Conservation (phyloP, 2,113 vertebrate genomes). For the Brachypteracias leptosomus region DNA sequence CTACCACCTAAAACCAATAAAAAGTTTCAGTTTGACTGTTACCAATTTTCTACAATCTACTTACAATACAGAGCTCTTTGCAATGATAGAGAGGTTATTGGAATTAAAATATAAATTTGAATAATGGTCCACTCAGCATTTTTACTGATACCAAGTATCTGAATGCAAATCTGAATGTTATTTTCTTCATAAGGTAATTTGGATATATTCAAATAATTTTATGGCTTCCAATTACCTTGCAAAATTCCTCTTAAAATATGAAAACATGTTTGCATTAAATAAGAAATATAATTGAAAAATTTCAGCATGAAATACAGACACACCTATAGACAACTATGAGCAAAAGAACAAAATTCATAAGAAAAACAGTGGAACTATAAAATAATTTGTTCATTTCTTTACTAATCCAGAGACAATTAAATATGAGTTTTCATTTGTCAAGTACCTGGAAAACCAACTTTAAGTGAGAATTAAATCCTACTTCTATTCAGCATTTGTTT, state of each 20-base stretch:
- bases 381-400: not conserved
- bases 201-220: not conserved
- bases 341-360: not conserved
- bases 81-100: not conserved
- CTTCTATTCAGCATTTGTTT: not conserved
- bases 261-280: not conserved
- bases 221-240: not conserved
- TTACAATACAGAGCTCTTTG: not conserved
- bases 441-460: not conserved
- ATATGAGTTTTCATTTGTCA: not conserved
- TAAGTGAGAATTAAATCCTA: not conserved
- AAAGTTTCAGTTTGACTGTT: not conserved
- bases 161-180: not conserved
- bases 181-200: not conserved
- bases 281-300: not conserved
- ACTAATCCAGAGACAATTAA: not conserved
- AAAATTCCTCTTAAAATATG: not conserved
- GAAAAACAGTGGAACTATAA: not conserved
- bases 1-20: not conserved
- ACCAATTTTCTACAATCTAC: not conserved
- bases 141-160: not conserved
- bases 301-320: not conserved
- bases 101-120: not conserved
- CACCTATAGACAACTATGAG: not conserved
- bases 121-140: not conserved